phyloP scores from a whole-genome alignment of 2,113 vertebrate species.

The Dinomys branickii region DNA sequence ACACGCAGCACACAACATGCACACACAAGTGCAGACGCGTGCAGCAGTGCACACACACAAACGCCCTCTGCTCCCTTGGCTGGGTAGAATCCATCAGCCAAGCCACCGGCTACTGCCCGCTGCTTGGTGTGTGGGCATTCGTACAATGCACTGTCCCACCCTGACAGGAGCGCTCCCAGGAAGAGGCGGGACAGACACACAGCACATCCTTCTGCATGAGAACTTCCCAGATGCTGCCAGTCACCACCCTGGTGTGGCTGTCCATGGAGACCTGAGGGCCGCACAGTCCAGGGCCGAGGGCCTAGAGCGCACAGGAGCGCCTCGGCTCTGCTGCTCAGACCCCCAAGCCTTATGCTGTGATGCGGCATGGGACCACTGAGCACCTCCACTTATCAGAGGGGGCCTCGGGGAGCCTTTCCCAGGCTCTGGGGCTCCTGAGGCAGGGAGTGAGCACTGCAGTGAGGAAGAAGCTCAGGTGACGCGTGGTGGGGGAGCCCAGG shows the following conservation, averaged over 20 bases:
- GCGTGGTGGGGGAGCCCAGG: background rate
- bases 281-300: background rate
- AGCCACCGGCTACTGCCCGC: fast-evolving
- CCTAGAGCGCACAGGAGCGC: background rate
- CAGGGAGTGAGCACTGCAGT: background rate
- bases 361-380: background rate
- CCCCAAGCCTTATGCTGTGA: background rate
- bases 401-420: background rate
- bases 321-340: background rate
- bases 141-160: background rate
- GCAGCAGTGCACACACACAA: background rate
- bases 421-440: background rate
- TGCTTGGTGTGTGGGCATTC: background rate
- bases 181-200: no score
- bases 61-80: no score
- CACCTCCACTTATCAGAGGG: background rate
- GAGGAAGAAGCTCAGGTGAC: background rate
- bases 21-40: background rate
- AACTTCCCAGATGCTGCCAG: background rate
- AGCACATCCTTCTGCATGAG: background rate
- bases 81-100: background rate
- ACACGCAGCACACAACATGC: background rate
- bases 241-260: fast-evolving
- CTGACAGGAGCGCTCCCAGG: no score
- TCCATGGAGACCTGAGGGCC: background rate